Conservation (phyloP, 2,113 vertebrate species). For the Channa argus region DNA sequence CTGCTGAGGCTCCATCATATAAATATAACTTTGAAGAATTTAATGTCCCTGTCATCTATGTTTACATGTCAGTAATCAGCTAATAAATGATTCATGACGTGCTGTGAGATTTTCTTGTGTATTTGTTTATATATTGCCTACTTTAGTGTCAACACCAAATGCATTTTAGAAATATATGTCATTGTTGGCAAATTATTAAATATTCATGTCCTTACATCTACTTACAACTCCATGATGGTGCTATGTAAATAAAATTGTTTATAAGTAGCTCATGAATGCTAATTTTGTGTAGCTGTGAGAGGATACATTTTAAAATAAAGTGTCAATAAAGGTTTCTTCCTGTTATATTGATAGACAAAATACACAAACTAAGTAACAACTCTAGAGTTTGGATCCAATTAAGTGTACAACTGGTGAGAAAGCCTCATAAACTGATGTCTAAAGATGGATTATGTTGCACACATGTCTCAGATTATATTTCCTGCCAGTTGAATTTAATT, state of each 20-base stretch:
- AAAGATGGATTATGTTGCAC: slow-evolving; percentile 43
- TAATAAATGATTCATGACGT: no score
- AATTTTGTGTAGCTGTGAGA: neutral
- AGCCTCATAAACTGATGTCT: slow-evolving; percentile 48
- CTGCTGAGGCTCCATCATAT: no score
- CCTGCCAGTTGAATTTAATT: slow-evolving; percentile 51
- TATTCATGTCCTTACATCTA: slow-evolving; percentile 3
- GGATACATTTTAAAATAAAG: no score
- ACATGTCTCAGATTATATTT: slow-evolving; percentile 56
- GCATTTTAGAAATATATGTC: no score
- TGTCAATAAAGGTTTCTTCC: neutral
- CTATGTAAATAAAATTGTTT: neutral
- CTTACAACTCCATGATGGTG: slow-evolving; percentile 1
- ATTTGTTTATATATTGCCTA: no score
- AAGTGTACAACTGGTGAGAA: slow-evolving; percentile 44
- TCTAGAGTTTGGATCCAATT: slow-evolving; percentile 35
- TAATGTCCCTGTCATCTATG: neutral
- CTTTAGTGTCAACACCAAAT: no score
- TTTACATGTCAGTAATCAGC: no score
- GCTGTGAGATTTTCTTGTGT: no score
- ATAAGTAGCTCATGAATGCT: neutral
- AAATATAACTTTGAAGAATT: neutral
- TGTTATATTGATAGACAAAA: slow-evolving; percentile 11
- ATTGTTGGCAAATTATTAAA: slow-evolving; percentile 1
- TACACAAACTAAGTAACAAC: slow-evolving; percentile 34